A percentile compares a stretch with the other conserved stretches of the same genome.
These are phyloP conservation scores for Neotoxoptera formosana DNA, from an alignment of 1,140 invertebrate genomes.

Conservation along the genomic window DNA sequence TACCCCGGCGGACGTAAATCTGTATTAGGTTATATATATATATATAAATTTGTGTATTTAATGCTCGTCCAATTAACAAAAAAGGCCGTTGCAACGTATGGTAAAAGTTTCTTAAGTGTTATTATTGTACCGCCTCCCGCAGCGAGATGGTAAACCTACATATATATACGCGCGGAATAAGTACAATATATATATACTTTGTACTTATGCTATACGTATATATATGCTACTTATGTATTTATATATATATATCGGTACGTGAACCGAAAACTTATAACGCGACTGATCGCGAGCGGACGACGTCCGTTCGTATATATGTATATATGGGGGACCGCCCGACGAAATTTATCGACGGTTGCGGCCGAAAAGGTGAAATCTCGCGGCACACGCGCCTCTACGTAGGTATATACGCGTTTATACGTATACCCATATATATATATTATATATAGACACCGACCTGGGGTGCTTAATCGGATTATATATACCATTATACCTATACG, in stretches of 20 bases:
- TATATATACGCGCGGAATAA: background rate
- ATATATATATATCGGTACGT: background rate
- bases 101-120: background rate
- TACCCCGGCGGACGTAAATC: background rate
- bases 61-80: constrained; percentile 31
- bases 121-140: background rate
- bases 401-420: background rate
- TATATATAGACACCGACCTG: no score
- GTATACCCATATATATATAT: background rate
- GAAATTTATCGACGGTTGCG: background rate
- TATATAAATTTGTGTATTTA: background rate
- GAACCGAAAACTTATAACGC: background rate
- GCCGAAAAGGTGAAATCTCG: background rate
- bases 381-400: background rate
- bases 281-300: background rate
- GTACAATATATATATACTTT: background rate
- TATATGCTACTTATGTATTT: background rate
- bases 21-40: background rate
- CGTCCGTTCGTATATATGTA: background rate
- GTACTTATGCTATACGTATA: background rate
- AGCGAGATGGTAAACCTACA: background rate
- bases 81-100: background rate
- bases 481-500: background rate
- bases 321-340: background rate
- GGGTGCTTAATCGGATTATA: constrained; percentile 51